Percentiles rank a stretch among this genome's conserved stretches.
These are phyloP conservation scores for Mellilla xanthometata DNA, from an alignment of 2,888 invertebrate genomes.

Conservation along the genomic window DNA sequence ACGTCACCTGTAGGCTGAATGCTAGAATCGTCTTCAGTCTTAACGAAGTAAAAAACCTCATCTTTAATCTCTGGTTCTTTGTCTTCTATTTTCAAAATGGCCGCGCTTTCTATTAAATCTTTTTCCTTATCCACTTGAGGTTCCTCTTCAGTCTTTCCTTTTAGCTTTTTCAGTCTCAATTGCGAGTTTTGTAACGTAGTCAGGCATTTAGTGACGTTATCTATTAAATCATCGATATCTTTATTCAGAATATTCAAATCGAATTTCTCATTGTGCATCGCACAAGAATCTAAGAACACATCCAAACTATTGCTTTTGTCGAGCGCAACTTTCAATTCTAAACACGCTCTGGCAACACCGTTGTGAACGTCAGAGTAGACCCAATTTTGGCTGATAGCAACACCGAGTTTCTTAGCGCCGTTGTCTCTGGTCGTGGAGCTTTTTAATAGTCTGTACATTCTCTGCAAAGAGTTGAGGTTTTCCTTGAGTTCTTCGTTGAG, in stretches of 20 bases:
- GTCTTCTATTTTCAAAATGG: constrained; percentile 61
- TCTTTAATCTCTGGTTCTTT: constrained; percentile 61
- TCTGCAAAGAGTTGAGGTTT: constrained; percentile 56
- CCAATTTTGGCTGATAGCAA: constrained; percentile 60
- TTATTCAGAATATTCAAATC: constrained; percentile 58
- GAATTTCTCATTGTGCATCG: constrained; percentile 60
- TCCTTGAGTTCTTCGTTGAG: constrained; percentile 52
- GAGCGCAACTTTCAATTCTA: constrained; percentile 64
- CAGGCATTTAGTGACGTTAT: constrained; percentile 59
- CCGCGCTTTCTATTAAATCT: constrained; percentile 38
- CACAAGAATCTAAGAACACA: constrained; percentile 70
- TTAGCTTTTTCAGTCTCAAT: constrained; percentile 63
- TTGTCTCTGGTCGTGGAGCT: constrained; percentile 56
- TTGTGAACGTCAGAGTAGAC: constrained; percentile 71
- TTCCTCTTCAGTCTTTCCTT: constrained; percentile 45
- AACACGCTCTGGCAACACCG: constrained; percentile 56
- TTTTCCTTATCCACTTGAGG: constrained; percentile 35
- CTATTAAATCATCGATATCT: constrained; percentile 67
- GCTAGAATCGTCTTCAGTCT: constrained; percentile 55
- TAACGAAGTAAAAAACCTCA: constrained; percentile 74
- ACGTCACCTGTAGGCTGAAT: constrained; percentile 50
- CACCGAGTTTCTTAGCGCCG: constrained; percentile 50
- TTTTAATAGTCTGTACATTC: constrained; percentile 70
- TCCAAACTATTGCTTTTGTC: constrained; percentile 67
- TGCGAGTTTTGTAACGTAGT: constrained; percentile 61